phyloP scores from a whole-genome alignment of 2,888 invertebrate species.

The Arctia plantaginis region DNA sequence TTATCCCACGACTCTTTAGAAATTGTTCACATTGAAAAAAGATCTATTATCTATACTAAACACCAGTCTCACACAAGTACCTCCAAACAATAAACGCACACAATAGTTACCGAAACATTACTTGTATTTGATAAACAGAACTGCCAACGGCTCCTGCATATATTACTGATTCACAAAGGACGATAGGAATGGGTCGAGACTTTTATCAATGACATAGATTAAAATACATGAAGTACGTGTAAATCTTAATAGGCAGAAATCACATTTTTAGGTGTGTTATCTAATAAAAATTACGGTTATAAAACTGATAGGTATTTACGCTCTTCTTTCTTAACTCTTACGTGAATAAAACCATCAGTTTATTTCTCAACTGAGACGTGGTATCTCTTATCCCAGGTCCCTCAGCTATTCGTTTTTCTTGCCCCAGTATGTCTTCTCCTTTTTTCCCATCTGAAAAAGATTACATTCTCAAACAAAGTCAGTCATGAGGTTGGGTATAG shows the following conservation, averaged over 20 bases:
- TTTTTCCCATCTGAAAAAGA: no score
- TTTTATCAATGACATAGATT: constrained; percentile 46
- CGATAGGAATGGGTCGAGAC: constrained; percentile 31
- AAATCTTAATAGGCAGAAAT: not conserved
- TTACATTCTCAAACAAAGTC: no score
- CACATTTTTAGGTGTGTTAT: not conserved
- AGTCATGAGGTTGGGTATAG: no score
- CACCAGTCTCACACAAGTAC: constrained; percentile 24
- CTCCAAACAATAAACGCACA: constrained; percentile 28
- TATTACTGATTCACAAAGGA: constrained; percentile 51
- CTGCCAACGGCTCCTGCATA: constrained; percentile 48
- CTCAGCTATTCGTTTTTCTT: no score
- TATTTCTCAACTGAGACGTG: not conserved
- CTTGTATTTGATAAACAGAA: constrained; percentile 44
- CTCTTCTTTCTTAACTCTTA: no score
- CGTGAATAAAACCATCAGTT: no score
- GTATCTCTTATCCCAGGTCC: not conserved
- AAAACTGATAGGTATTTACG: no score
- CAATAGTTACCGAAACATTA: constrained; percentile 41
- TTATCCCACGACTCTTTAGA: not conserved
- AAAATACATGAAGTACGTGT: constrained; percentile 4
- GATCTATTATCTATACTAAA: constrained; percentile 3
- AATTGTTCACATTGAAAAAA: not conserved
- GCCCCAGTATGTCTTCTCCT: no score
- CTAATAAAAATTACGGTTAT: not conserved